A percentile compares a stretch with the other conserved stretches of the same genome.
These are phyloP conservation scores for Drosophila quadrilineata DNA, from an alignment of 1,140 invertebrate genomes.

Conservation along the genomic window DNA sequence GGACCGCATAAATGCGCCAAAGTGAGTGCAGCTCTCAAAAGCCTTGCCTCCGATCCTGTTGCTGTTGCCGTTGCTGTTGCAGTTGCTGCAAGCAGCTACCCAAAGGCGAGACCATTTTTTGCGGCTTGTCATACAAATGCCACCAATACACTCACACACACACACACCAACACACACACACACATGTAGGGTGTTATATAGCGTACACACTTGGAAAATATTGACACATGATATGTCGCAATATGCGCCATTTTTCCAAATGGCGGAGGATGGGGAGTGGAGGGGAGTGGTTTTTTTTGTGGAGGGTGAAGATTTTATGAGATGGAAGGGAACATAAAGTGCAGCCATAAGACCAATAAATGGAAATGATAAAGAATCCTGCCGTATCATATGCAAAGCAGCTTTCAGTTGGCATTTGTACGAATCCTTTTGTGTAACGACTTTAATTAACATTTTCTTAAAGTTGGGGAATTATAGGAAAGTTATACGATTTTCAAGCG, in stretches of 20 bases:
- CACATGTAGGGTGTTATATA: background rate
- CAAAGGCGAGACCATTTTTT: constrained; percentile 21
- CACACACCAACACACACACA: background rate
- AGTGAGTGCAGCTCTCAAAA: constrained; percentile 19
- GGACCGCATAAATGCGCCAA: constrained; percentile 31
- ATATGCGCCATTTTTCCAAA: constrained; percentile 1
- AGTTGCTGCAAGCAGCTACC: background rate
- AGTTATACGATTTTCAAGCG: too few species aligned
- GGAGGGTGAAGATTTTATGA: too few species aligned
- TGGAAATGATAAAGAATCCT: background rate
- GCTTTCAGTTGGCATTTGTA: too few species aligned
- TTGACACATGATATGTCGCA: constrained; percentile 19
- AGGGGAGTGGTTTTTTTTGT: too few species aligned
- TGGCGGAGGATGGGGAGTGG: too few species aligned
- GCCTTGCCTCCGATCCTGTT: too few species aligned
- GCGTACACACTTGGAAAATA: constrained; percentile 2
- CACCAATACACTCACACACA: constrained; percentile 21
- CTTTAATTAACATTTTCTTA: too few species aligned
- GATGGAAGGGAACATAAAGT: too few species aligned
- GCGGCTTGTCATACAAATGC: constrained; percentile 21
- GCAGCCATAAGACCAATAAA: constrained; percentile 1
- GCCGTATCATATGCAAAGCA: background rate
- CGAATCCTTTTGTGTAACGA: too few species aligned
- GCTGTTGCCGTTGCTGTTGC: too few species aligned
- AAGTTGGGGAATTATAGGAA: background rate